phyloP scores from a whole-genome alignment of 37 sponge, comb jelly and placozoan species.

The Oscarella lobularis region DNA sequence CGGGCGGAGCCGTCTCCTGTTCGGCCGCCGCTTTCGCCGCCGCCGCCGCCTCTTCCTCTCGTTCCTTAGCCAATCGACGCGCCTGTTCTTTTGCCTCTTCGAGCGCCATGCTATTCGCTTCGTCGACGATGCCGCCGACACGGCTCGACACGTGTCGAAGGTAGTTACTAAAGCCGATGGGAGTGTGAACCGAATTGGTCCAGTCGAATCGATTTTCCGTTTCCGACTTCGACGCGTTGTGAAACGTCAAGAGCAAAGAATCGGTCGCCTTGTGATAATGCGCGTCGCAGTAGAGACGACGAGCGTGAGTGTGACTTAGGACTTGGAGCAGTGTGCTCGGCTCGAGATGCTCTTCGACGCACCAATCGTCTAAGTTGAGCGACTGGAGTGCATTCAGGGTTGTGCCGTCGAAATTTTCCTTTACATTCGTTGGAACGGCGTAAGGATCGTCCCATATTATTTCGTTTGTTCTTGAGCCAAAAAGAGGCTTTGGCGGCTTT shows the following conservation, averaged over 20 bases:
- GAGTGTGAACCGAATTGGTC: constrained; percentile 28
- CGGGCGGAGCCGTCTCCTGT: not conserved
- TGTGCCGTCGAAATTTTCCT: not conserved
- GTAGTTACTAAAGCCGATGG: constrained; percentile 66
- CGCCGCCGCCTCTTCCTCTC: constrained; percentile 4
- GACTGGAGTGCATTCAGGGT: not conserved
- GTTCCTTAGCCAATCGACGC: not conserved
- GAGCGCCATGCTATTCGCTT: constrained; percentile 23
- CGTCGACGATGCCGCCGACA: constrained; percentile 30
- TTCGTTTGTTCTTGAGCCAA: not conserved
- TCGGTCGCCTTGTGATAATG: constrained; percentile 31
- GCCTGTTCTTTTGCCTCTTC: constrained; percentile 14
- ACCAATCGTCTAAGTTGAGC: constrained; percentile 9
- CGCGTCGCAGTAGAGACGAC: constrained; percentile 33
- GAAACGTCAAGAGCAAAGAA: constrained; percentile 26
- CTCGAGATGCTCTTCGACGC: constrained; percentile 11
- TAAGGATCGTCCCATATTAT: not conserved
- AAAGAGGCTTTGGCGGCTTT: not conserved
- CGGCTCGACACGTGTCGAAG: constrained; percentile 18
- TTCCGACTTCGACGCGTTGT: constrained; percentile 31
- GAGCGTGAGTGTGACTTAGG: constrained; percentile 4
- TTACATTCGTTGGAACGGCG: not conserved
- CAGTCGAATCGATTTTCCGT: constrained; percentile 19
- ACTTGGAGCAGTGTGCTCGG: constrained; percentile 20
- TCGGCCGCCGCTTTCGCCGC: not conserved